Percentiles rank a stretch among this genome's conserved stretches.
Evolutionary conservation across 2,113 vertebrate genomes (phyloP).

Genomic region (Antechinus flavipes): DNA sequence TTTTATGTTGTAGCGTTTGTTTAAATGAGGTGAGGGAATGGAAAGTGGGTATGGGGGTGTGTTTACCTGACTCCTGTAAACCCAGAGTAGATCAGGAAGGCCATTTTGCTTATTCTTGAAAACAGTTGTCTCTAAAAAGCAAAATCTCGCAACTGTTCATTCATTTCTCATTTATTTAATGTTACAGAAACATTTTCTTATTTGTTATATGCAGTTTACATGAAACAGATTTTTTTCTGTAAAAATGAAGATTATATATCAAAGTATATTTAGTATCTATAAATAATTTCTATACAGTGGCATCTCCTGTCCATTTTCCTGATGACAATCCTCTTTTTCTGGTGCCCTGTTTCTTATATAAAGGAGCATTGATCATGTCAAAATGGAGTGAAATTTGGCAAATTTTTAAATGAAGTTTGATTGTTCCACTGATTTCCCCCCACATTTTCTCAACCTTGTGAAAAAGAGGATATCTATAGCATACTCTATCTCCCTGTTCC

Average conservation of each 20-base stretch:
- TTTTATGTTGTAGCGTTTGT: slow-evolving; percentile 41
- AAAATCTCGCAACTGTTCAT: slow-evolving; percentile 37
- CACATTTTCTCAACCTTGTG: slow-evolving; percentile 12
- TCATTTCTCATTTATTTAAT: slow-evolving; percentile 48
- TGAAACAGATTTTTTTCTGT: slow-evolving; percentile 24
- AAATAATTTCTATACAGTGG: neutral
- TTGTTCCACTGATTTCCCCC: neutral
- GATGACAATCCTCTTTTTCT: neutral
- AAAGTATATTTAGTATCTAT: neutral
- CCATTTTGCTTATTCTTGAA: slow-evolving; percentile 40
- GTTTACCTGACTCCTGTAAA: slow-evolving; percentile 8
- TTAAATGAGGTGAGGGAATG: neutral
- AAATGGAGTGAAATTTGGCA: slow-evolving; percentile 9
- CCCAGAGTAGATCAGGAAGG: slow-evolving; percentile 34
- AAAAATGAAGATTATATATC: slow-evolving; percentile 31
- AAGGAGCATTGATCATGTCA: slow-evolving; percentile 26
- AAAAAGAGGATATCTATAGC: slow-evolving; percentile 24
- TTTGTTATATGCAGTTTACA: neutral
- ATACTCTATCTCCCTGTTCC: slow-evolving; percentile 14
- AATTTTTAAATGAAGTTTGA: neutral
- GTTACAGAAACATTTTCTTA: neutral
- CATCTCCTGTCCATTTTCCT: neutral
- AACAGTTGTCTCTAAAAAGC: slow-evolving; percentile 32
- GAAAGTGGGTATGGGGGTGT: neutral
- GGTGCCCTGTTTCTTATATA: neutral